Conservation (phyloP, 2,797 vertebrate genomes). For the Okamejei kenojei region DNA sequence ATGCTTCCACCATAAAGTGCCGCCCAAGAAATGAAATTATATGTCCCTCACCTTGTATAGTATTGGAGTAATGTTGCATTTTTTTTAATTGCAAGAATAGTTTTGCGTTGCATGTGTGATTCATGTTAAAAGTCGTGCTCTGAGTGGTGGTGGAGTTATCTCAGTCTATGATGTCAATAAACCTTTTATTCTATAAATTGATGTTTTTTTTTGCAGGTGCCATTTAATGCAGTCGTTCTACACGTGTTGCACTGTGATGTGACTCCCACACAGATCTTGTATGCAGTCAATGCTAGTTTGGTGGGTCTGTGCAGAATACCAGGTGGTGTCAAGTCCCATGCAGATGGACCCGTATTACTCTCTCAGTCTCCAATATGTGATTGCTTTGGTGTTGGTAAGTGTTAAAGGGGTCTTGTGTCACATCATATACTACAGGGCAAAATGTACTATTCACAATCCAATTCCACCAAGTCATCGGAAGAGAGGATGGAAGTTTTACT, state of each 20-base stretch:
- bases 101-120: not conserved
- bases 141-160: not conserved
- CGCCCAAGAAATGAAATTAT: not conserved
- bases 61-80: not conserved
- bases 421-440: not conserved
- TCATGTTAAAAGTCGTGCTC: not conserved
- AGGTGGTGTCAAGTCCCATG: slow-evolving; percentile 62
- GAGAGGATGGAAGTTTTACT: not conserved
- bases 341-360: slow-evolving; percentile 68
- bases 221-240: slow-evolving; percentile 69
- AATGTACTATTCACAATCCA: not conserved
- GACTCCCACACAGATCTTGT: slow-evolving; percentile 74
- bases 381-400: slow-evolving; percentile 83
- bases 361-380: slow-evolving; percentile 78
- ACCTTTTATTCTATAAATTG: not conserved
- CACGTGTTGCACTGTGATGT: slow-evolving; percentile 75
- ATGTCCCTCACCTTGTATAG: not conserved
- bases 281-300: slow-evolving; percentile 74
- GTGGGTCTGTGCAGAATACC: slow-evolving; percentile 79
- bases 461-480: not conserved
- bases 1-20: no score
- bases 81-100: not conserved
- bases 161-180: no score
- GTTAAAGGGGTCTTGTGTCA: not conserved
- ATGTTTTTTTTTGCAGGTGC: slow-evolving; percentile 62